Percentiles rank a stretch among this genome's conserved stretches.
These are phyloP conservation scores for Smittia aterrima DNA, from an alignment of 2,888 invertebrate species.

Conservation along the genomic window DNA sequence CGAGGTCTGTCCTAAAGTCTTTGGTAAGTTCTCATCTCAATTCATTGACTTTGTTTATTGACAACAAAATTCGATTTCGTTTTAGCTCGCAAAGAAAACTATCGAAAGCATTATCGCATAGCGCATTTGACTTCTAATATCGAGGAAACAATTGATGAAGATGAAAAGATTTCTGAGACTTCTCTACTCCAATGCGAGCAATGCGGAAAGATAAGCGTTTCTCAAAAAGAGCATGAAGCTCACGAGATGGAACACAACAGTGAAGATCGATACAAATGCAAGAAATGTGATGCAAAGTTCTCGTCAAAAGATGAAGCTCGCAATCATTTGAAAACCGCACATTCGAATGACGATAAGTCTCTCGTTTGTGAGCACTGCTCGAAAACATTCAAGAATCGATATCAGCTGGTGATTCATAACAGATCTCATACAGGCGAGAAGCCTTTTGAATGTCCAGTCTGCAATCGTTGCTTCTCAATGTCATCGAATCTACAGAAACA, in stretches of 20 bases:
- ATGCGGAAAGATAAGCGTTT: slow-evolving; percentile 12
- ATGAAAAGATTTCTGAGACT: not conserved
- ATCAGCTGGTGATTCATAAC: slow-evolving; percentile 18
- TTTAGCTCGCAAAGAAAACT: slow-evolving; percentile 17
- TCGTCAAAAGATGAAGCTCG: slow-evolving; percentile 10
- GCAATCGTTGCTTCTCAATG: slow-evolving; percentile 22
- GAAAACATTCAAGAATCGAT: slow-evolving; percentile 29
- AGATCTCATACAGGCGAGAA: slow-evolving; percentile 26
- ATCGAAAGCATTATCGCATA: not conserved
- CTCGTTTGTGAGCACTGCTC: not conserved
- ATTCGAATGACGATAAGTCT: slow-evolving; percentile 6
- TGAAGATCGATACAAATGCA: slow-evolving; percentile 1
- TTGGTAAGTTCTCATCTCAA: not conserved
- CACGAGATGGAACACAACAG: not conserved
- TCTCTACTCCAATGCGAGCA: not conserved
- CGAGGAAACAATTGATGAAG: not conserved
- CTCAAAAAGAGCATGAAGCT: not conserved
- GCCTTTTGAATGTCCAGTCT: slow-evolving; percentile 1
- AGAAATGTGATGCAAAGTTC: slow-evolving; percentile 11
- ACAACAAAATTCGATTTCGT: not conserved
- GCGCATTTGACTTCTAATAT: not conserved
- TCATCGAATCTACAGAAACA: slow-evolving; percentile 28
- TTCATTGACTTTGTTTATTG: no score
- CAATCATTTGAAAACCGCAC: not conserved
- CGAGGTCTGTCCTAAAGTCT: slow-evolving; percentile 6